Evolutionary conservation across 2,797 vertebrate genomes (phyloP).

Genomic region (Clarias fuscus): DNA sequence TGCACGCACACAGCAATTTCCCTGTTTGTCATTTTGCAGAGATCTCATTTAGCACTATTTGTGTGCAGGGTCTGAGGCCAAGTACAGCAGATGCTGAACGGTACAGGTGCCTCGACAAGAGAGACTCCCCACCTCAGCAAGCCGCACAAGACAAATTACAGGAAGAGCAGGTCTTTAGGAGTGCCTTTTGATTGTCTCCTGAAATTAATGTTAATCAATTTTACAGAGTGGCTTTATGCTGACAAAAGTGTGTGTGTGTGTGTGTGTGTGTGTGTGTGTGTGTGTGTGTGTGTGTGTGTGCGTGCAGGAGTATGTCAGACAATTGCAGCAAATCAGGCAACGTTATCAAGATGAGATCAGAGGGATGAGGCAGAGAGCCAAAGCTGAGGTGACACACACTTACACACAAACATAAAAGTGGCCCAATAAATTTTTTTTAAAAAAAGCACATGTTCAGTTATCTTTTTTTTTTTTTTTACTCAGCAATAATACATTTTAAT

Average conservation of each 20-base stretch:
- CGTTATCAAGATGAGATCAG: slow-evolving; percentile 81
- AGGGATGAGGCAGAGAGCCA: slow-evolving; percentile 75
- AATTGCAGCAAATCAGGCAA: slow-evolving; percentile 83
- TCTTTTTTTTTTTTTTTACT: not conserved
- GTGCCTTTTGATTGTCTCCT: not conserved
- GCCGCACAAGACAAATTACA: slow-evolving; percentile 60
- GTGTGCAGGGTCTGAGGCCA: slow-evolving; percentile 82
- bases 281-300: slow-evolving; percentile 23
- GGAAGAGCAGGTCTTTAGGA: slow-evolving; percentile 63
- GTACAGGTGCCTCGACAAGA: slow-evolving; percentile 54
- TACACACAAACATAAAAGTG: not conserved
- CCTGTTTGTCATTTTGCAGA: not conserved
- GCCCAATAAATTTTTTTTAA: not conserved
- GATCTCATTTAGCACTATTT: not conserved
- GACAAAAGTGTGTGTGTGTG: not conserved
- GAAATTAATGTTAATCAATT: not conserved
- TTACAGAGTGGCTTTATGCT: not conserved
- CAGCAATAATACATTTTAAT: not conserved
- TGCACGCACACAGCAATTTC: not conserved
- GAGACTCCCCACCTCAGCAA: slow-evolving; percentile 51
- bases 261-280: slow-evolving; percentile 1
- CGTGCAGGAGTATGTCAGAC: slow-evolving; percentile 81
- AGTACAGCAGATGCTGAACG: slow-evolving; percentile 75
- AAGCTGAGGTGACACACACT: slow-evolving; percentile 61
- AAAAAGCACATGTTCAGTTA: not conserved